Evolutionary conservation across 2,113 vertebrate species (phyloP).

Genomic region (Tautogolabrus adspersus): DNA sequence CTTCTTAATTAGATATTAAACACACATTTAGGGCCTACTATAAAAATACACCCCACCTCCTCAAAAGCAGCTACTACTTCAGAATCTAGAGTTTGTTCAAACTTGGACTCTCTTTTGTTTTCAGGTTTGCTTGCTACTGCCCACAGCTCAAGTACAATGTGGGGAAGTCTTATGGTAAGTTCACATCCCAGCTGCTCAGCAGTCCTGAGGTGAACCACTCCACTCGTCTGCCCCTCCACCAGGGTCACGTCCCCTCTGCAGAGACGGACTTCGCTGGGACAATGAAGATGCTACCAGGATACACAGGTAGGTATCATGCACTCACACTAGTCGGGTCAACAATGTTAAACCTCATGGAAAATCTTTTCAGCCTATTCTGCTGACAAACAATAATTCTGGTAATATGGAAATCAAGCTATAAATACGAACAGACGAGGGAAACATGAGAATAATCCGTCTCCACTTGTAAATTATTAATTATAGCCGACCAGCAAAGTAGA

Average conservation of each 20-base stretch:
- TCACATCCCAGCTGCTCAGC: conserved; percentile 78
- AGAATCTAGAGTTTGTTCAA: neutral
- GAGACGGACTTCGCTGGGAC: conserved; percentile 7
- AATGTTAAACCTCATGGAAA: no score
- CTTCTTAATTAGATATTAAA: no score
- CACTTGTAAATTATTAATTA: conserved; percentile 29
- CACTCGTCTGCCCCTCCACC: conserved; percentile 70
- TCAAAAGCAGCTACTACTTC: neutral
- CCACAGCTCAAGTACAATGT: conserved; percentile 82
- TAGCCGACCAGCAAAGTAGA: neutral
- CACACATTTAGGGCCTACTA: no score
- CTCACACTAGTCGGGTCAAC: neutral
- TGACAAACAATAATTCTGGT: neutral
- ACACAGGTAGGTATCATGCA: conserved; percentile 79
- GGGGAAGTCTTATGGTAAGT: conserved; percentile 81
- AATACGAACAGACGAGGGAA: neutral
- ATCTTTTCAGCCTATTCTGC: neutral
- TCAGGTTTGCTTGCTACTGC: conserved; percentile 85
- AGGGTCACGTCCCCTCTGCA: conserved; percentile 35
- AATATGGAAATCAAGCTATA: no score
- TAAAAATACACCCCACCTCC: no score
- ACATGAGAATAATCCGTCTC: conserved; percentile 11
- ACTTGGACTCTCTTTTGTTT: neutral
- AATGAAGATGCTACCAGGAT: conserved; percentile 82
- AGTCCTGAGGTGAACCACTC: conserved; percentile 68